Conservation (phyloP, 92 coral and sea anemone species). For the Porites evermanni region DNA sequence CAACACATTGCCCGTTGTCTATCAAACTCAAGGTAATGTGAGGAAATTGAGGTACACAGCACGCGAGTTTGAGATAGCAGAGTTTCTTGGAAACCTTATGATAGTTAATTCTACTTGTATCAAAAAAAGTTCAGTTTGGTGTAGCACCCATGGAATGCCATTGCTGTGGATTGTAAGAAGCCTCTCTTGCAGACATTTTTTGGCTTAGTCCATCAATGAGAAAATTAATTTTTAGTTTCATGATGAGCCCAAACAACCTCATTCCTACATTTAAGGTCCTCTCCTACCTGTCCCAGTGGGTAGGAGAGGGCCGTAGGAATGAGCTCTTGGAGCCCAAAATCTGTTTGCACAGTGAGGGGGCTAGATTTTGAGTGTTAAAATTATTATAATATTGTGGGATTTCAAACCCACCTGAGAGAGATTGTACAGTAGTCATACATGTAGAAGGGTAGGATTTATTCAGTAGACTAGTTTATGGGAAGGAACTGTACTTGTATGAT, state of each 20-base stretch:
- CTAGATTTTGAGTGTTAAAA: slow-evolving; percentile 1
- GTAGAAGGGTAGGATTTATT: not conserved
- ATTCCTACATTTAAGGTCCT: not conserved
- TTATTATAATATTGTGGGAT: slow-evolving; percentile 19
- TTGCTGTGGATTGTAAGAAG: not conserved
- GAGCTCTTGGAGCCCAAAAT: too few relatives aligned
- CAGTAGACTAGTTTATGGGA: not conserved
- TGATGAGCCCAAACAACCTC: not conserved
- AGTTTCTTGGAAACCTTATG: not conserved
- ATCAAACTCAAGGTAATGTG: not conserved
- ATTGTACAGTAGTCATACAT: slow-evolving; percentile 5
- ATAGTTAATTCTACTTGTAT: not conserved
- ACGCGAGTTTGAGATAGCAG: not conserved
- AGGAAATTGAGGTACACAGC: not conserved
- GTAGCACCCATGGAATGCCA: not conserved
- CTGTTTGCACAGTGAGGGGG: not conserved
- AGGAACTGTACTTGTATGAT: not conserved
- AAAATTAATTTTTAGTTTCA: too few relatives aligned
- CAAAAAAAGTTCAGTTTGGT: not conserved
- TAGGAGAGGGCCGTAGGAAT: too few relatives aligned
- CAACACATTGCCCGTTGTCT: too few relatives aligned
- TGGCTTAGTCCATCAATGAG: not conserved
- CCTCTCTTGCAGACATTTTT: not conserved
- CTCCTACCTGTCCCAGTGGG: too few relatives aligned
- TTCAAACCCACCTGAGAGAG: not conserved